Percentiles rank a stretch among this genome's conserved stretches.
Conservation (phyloP, 1,140 invertebrate species). For the Panagrolaimus sp. region DNA sequence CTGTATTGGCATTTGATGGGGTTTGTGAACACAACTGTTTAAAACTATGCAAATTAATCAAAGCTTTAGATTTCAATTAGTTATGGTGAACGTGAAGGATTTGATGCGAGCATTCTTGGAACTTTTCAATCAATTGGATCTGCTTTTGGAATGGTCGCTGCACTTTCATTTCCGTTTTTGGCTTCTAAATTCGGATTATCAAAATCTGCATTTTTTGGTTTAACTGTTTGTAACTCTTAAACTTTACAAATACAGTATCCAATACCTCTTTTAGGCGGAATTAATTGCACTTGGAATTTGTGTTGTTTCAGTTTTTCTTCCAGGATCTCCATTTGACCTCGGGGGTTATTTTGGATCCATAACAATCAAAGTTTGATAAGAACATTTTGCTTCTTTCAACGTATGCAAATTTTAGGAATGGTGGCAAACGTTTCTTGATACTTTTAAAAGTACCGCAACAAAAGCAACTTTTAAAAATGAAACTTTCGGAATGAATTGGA, state of each 20-base stretch:
- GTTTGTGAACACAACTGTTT: slow-evolving; percentile 11
- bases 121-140: slow-evolving; percentile 12
- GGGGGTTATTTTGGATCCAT: not conserved
- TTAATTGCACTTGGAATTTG: not conserved
- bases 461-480: not conserved
- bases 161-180: slow-evolving; percentile 19
- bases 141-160: slow-evolving; percentile 20
- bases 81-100: slow-evolving; percentile 23
- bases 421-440: not conserved
- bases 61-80: slow-evolving; percentile 21
- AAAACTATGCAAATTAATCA: not conserved
- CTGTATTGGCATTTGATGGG: slow-evolving; percentile 32
- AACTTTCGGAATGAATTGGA: slow-evolving; percentile 17
- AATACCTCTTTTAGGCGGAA: slow-evolving; percentile 5
- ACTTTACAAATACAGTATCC: too few relatives aligned
- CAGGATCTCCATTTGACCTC: slow-evolving; percentile 16
- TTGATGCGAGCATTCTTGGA: slow-evolving; percentile 20
- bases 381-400: not conserved
- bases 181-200: slow-evolving; percentile 21
- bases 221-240: slow-evolving; percentile 7
- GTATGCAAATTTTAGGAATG: not conserved
- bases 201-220: slow-evolving; percentile 28
- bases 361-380: not conserved
- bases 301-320: slow-evolving; percentile 26
- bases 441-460: not conserved